These are phyloP conservation scores for Protaetia brevitarsis DNA, from an alignment of 1,140 invertebrate genomes.

Conservation along the genomic window DNA sequence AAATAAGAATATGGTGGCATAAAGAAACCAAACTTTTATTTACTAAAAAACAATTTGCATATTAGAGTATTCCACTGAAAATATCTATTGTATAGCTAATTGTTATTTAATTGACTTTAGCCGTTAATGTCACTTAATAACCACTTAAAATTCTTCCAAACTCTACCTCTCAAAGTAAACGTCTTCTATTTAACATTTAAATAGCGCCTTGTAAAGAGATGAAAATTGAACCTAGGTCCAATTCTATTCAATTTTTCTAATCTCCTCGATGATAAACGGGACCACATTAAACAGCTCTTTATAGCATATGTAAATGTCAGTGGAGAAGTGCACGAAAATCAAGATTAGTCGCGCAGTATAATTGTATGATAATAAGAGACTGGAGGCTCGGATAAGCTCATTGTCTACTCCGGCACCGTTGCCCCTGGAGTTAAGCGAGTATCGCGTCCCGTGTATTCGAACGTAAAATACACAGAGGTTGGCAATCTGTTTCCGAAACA, in stretches of 20 bases:
- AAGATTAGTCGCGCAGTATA: conserved; percentile 35
- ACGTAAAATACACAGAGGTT: conserved; percentile 35
- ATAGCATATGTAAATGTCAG: conserved; percentile 41
- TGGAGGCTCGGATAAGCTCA: conserved; percentile 32
- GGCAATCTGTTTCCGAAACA: conserved; percentile 47
- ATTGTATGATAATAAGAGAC: conserved; percentile 42
- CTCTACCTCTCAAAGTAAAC: no score
- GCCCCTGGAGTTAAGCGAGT: not conserved
- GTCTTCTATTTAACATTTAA: conserved; percentile 10
- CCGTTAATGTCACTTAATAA: no score
- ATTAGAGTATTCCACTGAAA: no score
- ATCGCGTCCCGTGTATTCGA: not conserved
- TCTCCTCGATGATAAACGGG: conserved; percentile 10
- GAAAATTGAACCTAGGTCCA: not conserved
- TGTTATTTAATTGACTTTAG: no score
- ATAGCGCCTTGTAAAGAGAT: not conserved
- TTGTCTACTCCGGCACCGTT: conserved; percentile 34
- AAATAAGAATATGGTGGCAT: no score
- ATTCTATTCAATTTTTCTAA: conserved; percentile 23
- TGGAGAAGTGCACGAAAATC: conserved; percentile 30
- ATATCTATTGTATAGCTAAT: no score
- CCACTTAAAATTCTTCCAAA: no score
- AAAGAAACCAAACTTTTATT: no score
- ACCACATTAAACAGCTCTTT: not conserved
- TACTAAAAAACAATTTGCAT: no score